Evolutionary conservation across 2,797 vertebrate species (phyloP), one percentile per base, ranked within the genome.

Genomic region (Rhabdophis nuchalis): DNA sequence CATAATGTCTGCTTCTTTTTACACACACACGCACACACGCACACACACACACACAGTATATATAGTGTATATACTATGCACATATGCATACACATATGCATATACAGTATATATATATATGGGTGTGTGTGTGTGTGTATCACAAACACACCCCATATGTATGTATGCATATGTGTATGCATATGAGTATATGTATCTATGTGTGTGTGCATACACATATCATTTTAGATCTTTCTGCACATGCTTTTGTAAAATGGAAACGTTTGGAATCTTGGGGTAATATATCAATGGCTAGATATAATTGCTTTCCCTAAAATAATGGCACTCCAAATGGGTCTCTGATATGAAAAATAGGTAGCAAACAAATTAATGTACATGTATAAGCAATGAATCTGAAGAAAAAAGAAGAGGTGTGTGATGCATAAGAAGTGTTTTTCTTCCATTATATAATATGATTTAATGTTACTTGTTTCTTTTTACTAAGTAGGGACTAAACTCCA

Each of bases 371-470:
- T 95, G 94, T 91, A 91, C 87, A 92, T 93, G 25, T 92, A 92
- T 61, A 61, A 89, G 92, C 92, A 94, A 92, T 92, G 93, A 90
- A 90, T 96, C 89, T 94, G 92, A 95, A 90, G 95, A 92, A 92
- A 91, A 92, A 52, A 95, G 92, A 91, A 94, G 88, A 93, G 94
- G 86, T 95, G 54, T 95, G 93, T 93, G 91, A 93, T 92, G 64
- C 7, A 91, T 91, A 94, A 89, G 91, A 89, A 93, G 91, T 89
- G 92, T 92, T 89, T 61, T 86, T 95, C 88, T 93, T 64, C 95
- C 95, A 92, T 89, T 95, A 94, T 94, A 97, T 95, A 3, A 93
- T 92, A 95, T 95, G 87, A 92, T 68, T 94, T 90, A 95, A 94
- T 95, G 93, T 93, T 91, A 91, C 88, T 90, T 90, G 89, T 93